phyloP scores from a whole-genome alignment of 2,797 vertebrate genomes.

The Crocidura indochinensis region DNA sequence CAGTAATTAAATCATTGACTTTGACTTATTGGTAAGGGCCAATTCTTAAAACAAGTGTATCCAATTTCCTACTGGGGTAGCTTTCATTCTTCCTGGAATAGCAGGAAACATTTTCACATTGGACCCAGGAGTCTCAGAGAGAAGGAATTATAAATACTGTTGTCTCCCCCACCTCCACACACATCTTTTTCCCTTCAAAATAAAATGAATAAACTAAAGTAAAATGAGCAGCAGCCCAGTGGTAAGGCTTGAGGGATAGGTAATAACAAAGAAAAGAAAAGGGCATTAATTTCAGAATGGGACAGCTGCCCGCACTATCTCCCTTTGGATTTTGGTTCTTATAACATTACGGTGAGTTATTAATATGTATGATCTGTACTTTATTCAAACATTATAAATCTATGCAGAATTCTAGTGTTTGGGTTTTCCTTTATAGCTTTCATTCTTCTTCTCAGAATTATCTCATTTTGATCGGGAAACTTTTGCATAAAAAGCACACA shows the following conservation, averaged over 20 bases:
- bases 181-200: constrained; percentile 74
- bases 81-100: constrained; percentile 87
- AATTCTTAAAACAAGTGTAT: constrained; percentile 83
- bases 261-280: constrained; percentile 65
- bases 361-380: constrained; percentile 86
- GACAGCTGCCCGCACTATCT: constrained; percentile 82
- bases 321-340: constrained; percentile 82
- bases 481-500: constrained; percentile 79
- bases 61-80: constrained; percentile 81
- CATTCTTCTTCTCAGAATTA: constrained; percentile 85
- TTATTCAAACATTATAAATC: constrained; percentile 86
- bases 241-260: constrained; percentile 56
- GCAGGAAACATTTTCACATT: constrained; percentile 86
- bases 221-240: constrained; percentile 72
- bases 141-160: constrained; percentile 76
- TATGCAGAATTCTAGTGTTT: constrained; percentile 84
- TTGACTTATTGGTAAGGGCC: constrained; percentile 80
- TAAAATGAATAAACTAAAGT: constrained; percentile 79
- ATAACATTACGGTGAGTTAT: constrained; percentile 76
- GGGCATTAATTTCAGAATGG: constrained; percentile 75
- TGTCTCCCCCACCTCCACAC: not conserved
- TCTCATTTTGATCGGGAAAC: constrained; percentile 82
- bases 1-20: constrained; percentile 78
- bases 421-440: constrained; percentile 85
- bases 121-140: constrained; percentile 82